Evolutionary conservation across 2,797 vertebrate genomes (phyloP), one percentile per base, ranked within the genome.

Genomic region (Acrocephalus scirpaceus): DNA sequence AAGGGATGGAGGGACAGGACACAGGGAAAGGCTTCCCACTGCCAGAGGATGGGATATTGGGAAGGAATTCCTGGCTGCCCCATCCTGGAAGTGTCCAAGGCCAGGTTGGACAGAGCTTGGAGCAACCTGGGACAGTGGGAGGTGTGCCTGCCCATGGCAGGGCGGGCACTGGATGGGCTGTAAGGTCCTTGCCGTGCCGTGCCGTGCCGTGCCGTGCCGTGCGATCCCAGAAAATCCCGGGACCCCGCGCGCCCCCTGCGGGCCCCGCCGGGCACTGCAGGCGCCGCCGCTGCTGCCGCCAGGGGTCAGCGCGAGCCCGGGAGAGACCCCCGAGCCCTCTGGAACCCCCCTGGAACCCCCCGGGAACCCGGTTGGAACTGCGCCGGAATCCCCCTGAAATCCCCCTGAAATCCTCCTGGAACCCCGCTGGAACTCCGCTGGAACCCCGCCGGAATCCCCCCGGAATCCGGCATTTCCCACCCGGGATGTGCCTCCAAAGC

Each of bases 91-190:
- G 30, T 5, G 26, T 4, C 50, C 51, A 5, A 50, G 29, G 18
- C 16, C 75, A 14, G 22, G 26, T 0, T 30, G 36, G 45, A 34
- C 4, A 5, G 20, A 26, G 32, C 17, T 4, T 11, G 44, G 42
- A 64, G 36, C 30, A 48, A 0, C 4, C 17, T 11, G 50, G 42
- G 42, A 7, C 1, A 3, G 30, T 1, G 26, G 20, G 1, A 36
- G 6, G 47, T 8, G 40, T 20, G 19, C 16, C 38, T 38, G 69
- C 9, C 11, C 9, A 0, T 0, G 54, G 73, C 29, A 40, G 38
- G 29, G 25, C 4, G 7, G 48, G 54, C 5, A 8, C 5, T 2
- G 36, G 30, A 0, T 1, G 44, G 1, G 27, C 4, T 27, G 32
- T 36, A 2, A 8, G 17, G 5, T 38, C 30, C 2, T 38, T 29